Evolutionary conservation across 2,113 vertebrate genomes (phyloP).

Genomic region (Fukomys damarensis): DNA sequence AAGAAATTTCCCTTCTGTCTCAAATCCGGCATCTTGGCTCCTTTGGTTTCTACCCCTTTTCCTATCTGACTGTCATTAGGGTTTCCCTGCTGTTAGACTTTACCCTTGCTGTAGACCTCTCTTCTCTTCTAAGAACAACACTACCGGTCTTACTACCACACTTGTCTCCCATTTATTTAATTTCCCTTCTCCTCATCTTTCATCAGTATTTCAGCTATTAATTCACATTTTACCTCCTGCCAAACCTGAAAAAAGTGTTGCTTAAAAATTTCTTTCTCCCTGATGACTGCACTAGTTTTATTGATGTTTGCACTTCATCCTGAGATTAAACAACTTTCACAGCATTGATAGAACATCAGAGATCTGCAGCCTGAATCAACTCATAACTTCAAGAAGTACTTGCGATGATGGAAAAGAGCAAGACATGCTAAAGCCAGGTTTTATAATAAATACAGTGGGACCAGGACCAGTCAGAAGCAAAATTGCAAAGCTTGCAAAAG

Average conservation of each 20-base stretch:
- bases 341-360: conserved; percentile 25
- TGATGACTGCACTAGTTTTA: not conserved
- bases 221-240: not conserved
- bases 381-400: conserved; percentile 15
- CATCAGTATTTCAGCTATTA: conserved; percentile 5
- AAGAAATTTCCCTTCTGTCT: not conserved
- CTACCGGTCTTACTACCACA: not conserved
- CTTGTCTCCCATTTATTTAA: not conserved
- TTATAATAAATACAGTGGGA: not conserved
- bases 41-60: not conserved
- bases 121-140: not conserved
- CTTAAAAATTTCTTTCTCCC: conserved; percentile 34
- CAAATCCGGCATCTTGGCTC: not conserved
- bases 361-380: not conserved
- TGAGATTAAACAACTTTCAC: conserved; percentile 40
- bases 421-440: not conserved
- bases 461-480: not conserved
- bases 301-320: conserved; percentile 23
- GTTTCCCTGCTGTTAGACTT: not conserved
- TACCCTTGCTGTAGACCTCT: not conserved
- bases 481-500: not conserved
- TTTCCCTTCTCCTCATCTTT: not conserved
- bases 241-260: not conserved
- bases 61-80: not conserved
- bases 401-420: conserved; percentile 5